These are phyloP conservation scores for Euzetes globulus DNA, from an alignment of 2,888 invertebrate genomes.

Conservation along the genomic window DNA sequence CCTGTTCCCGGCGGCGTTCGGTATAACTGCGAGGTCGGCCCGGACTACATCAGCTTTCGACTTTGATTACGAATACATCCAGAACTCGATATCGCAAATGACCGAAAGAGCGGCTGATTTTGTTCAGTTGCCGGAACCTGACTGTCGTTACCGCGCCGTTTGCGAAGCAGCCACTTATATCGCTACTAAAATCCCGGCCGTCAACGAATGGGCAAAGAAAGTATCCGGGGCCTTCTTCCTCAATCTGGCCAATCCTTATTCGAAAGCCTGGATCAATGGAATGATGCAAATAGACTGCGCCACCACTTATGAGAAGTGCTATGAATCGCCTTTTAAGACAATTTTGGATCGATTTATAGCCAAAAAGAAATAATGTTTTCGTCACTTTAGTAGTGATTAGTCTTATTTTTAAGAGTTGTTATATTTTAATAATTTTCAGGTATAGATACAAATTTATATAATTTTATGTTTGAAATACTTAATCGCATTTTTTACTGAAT, in stretches of 20 bases:
- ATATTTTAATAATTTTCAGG: too few relatives aligned
- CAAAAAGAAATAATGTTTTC: background rate
- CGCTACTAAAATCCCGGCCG: background rate
- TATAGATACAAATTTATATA: too few relatives aligned
- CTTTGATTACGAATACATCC: background rate
- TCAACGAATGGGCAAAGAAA: constrained; percentile 19
- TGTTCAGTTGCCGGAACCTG: background rate
- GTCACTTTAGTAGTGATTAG: background rate
- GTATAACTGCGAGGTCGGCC: background rate
- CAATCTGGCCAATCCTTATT: constrained; percentile 18
- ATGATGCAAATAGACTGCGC: constrained; percentile 23
- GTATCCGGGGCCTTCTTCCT: constrained; percentile 17
- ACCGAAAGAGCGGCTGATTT: background rate
- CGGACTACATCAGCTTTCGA: background rate
- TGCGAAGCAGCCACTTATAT: constrained; percentile 13
- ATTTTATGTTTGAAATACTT: too few relatives aligned
- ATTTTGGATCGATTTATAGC: background rate
- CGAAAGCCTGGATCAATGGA: constrained; percentile 19
- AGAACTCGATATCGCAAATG: background rate
- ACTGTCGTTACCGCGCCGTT: background rate
- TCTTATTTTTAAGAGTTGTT: too few relatives aligned
- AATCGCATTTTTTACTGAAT: background rate
- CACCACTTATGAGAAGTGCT: constrained; percentile 1
- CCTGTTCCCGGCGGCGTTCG: background rate
- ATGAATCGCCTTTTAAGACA: constrained; percentile 8